phyloP scores from a whole-genome alignment of 2,888 invertebrate species.

The Drosophila buzzatii region DNA sequence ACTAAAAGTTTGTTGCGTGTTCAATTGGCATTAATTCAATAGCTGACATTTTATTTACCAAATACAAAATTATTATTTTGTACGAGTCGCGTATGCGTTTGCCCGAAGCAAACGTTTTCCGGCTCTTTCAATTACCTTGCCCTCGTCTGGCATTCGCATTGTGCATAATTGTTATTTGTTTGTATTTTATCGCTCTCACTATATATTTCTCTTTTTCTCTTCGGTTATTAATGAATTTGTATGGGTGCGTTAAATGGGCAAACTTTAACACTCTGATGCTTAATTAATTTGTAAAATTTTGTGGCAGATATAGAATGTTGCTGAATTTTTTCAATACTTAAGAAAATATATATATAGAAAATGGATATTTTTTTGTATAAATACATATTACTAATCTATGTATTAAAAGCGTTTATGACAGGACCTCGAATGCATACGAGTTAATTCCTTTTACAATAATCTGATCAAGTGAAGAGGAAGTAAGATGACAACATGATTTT shows the following conservation, averaged over 20 bases:
- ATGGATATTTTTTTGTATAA: too few relatives aligned
- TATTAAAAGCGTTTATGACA: background rate
- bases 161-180: conserved; percentile 28
- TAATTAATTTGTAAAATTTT: background rate
- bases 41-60: conserved; percentile 64
- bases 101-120: conserved; percentile 45
- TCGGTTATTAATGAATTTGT: conserved; percentile 48
- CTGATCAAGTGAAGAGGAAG: background rate
- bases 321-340: too few relatives aligned
- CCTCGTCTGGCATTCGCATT: conserved; percentile 31
- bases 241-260: conserved; percentile 26
- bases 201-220: conserved; percentile 1
- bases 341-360: background rate
- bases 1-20: conserved; percentile 74
- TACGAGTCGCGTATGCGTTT: conserved; percentile 60
- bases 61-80: conserved; percentile 70
- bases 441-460: background rate
- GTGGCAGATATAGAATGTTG: background rate
- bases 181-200: conserved; percentile 4
- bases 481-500: background rate
- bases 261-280: conserved; percentile 2
- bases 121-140: conserved; percentile 43
- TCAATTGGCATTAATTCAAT: conserved; percentile 64
- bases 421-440: background rate
- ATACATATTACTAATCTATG: background rate